Conservation (phyloP, 2,797 vertebrate species). For the Eleutherodactylus coqui region DNA sequence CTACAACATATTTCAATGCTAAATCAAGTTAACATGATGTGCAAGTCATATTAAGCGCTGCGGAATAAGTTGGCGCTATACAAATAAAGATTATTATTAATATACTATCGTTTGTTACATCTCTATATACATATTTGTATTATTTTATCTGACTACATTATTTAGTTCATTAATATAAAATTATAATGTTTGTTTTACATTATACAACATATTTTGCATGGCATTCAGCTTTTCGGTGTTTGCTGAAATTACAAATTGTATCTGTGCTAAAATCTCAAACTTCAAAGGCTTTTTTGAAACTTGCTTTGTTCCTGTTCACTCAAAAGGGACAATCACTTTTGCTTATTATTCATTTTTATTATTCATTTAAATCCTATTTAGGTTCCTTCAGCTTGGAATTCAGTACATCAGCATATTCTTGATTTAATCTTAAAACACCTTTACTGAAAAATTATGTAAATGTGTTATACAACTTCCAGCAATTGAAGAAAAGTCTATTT, state of each 20-base stretch:
- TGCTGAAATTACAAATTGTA: not conserved
- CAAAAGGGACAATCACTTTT: conserved; percentile 3
- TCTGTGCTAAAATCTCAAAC: not conserved
- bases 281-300: not conserved
- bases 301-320: conserved; percentile 10
- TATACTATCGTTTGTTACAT: too few relatives aligned
- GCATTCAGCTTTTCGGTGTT: not conserved
- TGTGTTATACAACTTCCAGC: conserved; percentile 10
- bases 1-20: too few relatives aligned
- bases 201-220: not conserved
- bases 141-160: too few relatives aligned
- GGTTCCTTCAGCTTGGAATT: conserved; percentile 18
- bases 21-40: too few relatives aligned
- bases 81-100: too few relatives aligned
- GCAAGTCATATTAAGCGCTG: too few relatives aligned
- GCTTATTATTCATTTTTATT: conserved; percentile 41
- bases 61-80: too few relatives aligned
- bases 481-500: not conserved
- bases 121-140: too few relatives aligned
- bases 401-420: conserved; percentile 26
- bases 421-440: conserved; percentile 42
- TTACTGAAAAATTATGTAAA: conserved; percentile 28
- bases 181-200: not conserved
- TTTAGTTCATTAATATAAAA: too few relatives aligned
- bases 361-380: conserved; percentile 33